Evolutionary conservation across 2,113 vertebrate genomes (phyloP).

Genomic region (Columbina picui): DNA sequence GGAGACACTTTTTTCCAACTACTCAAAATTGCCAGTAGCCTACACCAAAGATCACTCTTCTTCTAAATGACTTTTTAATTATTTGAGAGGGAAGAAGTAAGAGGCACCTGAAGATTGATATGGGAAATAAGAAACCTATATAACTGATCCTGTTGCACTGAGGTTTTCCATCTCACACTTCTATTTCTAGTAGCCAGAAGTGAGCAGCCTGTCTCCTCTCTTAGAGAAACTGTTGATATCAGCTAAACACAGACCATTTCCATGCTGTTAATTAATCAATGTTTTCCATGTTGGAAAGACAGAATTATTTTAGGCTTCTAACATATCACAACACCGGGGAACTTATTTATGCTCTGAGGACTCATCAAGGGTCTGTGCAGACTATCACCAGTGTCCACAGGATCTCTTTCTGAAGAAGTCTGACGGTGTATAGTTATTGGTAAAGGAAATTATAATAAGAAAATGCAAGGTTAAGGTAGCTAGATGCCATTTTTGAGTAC

Average conservation of each 20-base stretch:
- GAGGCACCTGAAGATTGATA: background rate
- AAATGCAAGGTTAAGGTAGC: background rate
- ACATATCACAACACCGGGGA: background rate
- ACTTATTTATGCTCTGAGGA: background rate
- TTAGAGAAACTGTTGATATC: background rate
- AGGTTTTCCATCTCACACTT: background rate
- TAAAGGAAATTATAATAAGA: background rate
- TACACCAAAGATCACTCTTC: background rate
- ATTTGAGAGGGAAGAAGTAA: background rate
- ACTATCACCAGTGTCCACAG: background rate
- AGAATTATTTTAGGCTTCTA: background rate
- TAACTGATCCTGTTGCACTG: background rate
- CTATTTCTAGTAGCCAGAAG: background rate
- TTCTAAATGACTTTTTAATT: background rate
- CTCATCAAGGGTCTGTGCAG: background rate
- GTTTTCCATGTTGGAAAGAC: background rate
- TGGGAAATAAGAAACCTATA: background rate
- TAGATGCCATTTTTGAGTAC: background rate
- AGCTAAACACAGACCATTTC: background rate
- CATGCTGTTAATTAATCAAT: background rate
- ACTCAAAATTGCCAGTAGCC: background rate
- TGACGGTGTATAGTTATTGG: background rate
- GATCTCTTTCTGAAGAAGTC: background rate
- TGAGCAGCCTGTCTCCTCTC: background rate
- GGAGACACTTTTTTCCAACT: background rate